These are phyloP conservation scores for Cryptophagus acutangulus DNA, from an alignment of 2,888 invertebrate genomes.

Conservation along the genomic window DNA sequence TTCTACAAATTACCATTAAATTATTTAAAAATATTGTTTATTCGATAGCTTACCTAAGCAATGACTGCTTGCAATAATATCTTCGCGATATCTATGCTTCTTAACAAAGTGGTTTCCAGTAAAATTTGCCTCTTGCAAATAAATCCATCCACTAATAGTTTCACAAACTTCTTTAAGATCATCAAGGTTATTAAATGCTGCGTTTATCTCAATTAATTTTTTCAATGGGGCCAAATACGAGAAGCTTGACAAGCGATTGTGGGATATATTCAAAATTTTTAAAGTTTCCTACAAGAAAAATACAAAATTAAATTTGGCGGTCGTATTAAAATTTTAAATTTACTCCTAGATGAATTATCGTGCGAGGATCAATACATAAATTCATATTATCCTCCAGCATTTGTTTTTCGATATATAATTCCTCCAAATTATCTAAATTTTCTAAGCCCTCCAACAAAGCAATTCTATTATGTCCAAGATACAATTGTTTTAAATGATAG, in stretches of 20 bases:
- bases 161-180: constrained; percentile 54
- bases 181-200: constrained; percentile 55
- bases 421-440: constrained; percentile 55
- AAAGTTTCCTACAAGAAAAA: constrained; percentile 52
- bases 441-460: constrained; percentile 66
- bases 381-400: constrained; percentile 52
- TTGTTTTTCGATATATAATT: constrained; percentile 67
- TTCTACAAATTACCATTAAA: constrained; percentile 46
- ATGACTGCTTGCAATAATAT: constrained; percentile 58
- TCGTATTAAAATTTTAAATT: constrained; percentile 21
- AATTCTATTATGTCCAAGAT: constrained; percentile 65
- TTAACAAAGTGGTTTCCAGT: constrained; percentile 61
- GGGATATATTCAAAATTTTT: constrained; percentile 58
- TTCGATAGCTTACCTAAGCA: constrained; percentile 52
- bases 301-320: constrained; percentile 1
- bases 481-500: constrained; percentile 69
- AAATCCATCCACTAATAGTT: constrained; percentile 53
- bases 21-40: constrained; percentile 14
- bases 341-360: constrained; percentile 57
- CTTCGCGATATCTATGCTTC: constrained; percentile 62
- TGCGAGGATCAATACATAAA: constrained; percentile 64
- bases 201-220: constrained; percentile 53
- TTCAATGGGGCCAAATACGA: constrained; percentile 52
- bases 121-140: constrained; percentile 55
- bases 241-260: constrained; percentile 57